Percentiles rank a stretch among this genome's conserved stretches.
Evolutionary conservation across 1,140 invertebrate genomes (phyloP).

Genomic region (Ladona fulva): DNA sequence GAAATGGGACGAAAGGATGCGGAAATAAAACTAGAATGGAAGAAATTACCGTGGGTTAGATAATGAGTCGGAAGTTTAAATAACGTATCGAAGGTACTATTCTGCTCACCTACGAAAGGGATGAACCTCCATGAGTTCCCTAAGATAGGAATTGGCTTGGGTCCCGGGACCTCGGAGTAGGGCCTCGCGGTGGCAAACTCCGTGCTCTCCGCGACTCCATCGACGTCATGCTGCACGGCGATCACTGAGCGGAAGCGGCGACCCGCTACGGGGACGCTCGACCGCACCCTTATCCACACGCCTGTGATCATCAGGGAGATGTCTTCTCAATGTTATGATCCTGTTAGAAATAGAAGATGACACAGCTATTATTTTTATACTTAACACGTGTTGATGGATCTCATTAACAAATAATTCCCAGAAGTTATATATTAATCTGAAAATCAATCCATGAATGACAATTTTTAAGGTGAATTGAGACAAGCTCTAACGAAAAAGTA

Average conservation of each 20-base stretch:
- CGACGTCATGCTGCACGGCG: neutral
- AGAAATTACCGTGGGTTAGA: no score
- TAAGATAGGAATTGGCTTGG: slow-evolving; percentile 20
- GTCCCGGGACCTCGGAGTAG: slow-evolving; percentile 21
- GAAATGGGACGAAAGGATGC: no score
- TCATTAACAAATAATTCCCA: no score
- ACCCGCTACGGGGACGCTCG: neutral
- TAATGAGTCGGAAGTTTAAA: no score
- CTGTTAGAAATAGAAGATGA: neutral
- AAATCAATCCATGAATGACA: no score
- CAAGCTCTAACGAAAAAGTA: no score
- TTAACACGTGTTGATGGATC: no score
- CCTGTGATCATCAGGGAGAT: neutral
- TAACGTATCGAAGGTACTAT: neutral
- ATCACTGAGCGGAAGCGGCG: neutral
- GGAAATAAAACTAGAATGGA: no score
- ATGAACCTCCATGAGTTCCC: slow-evolving; percentile 21
- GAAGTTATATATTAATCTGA: no score
- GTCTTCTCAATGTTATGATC: neutral
- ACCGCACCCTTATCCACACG: neutral
- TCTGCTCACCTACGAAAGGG: slow-evolving; percentile 6
- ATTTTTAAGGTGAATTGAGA: no score
- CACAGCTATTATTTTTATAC: no score
- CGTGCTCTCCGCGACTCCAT: neutral
- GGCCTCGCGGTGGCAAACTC: neutral